Conservation (phyloP, 2,113 vertebrate genomes). For the Strix uralensis region DNA sequence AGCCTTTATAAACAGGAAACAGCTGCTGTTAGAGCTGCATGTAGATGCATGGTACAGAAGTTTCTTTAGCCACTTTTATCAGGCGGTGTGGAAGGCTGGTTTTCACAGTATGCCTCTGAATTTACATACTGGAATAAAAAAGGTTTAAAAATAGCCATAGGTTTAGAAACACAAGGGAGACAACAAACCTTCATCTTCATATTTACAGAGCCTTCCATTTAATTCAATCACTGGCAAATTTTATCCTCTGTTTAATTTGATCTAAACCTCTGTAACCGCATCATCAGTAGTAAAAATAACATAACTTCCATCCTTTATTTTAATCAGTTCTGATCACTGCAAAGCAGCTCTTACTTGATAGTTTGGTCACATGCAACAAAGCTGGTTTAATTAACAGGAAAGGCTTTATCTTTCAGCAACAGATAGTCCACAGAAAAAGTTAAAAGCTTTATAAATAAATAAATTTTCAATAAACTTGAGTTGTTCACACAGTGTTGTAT, state of each 20-base stretch:
- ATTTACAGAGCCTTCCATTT: not conserved
- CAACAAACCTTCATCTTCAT: not conserved
- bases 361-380: not conserved
- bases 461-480: not conserved
- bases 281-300: not conserved
- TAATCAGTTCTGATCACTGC: not conserved
- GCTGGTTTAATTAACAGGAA: not conserved
- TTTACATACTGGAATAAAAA: not conserved
- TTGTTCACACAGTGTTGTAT: fast-evolving
- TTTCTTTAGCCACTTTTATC: not conserved
- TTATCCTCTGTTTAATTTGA: constrained; percentile 44
- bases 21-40: constrained; percentile 74
- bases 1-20: constrained; percentile 78
- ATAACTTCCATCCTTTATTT: not conserved
- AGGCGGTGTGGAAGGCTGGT: not conserved
- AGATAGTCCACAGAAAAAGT: not conserved
- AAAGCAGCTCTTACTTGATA: not conserved
- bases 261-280: constrained; percentile 29
- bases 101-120: not conserved
- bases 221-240: constrained; percentile 37
- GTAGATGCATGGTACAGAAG: not conserved
- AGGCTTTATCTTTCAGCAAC: not conserved
- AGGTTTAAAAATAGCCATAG: not conserved
- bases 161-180: not conserved
- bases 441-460: not conserved